These are phyloP conservation scores for Zaprionus gabonicus DNA, from an alignment of 1,140 invertebrate genomes.

Conservation along the genomic window DNA sequence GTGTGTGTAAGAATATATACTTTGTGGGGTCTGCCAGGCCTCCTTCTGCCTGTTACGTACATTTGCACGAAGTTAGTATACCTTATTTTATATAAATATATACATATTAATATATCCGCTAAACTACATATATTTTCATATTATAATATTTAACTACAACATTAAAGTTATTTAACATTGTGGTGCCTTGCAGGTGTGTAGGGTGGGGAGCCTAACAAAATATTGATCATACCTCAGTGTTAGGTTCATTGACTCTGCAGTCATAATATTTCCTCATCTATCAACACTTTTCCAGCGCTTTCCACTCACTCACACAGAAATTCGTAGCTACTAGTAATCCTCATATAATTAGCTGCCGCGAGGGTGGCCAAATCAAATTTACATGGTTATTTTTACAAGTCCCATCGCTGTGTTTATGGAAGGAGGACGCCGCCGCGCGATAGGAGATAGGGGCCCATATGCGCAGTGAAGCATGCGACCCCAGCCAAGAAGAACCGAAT, in stretches of 20 bases:
- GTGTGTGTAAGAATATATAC: too few relatives aligned
- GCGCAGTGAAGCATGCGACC: constrained; percentile 70
- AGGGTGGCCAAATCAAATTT: constrained; percentile 77
- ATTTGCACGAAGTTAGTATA: too few relatives aligned
- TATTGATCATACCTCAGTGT: constrained; percentile 41
- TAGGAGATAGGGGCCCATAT: constrained; percentile 39
- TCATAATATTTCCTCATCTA: constrained; percentile 45
- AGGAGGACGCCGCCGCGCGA: constrained; percentile 16
- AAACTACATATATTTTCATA: too few relatives aligned
- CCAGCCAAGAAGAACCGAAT: constrained; percentile 67
- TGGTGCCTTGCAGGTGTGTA: not conserved
- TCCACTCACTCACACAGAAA: constrained; percentile 45
- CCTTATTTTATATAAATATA: too few relatives aligned
- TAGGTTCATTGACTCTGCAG: constrained; percentile 65
- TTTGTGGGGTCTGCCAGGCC: too few relatives aligned
- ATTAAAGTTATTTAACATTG: constrained; percentile 4
- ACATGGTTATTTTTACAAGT: constrained; percentile 79
- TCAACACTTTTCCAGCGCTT: constrained; percentile 37
- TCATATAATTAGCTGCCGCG: constrained; percentile 68
- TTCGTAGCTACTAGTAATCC: constrained; percentile 50
- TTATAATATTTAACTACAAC: too few relatives aligned
- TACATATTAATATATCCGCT: too few relatives aligned
- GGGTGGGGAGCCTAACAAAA: constrained; percentile 20
- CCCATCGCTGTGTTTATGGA: constrained; percentile 36
- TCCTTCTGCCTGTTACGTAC: too few relatives aligned